Base-by-base conservation (phyloP, 2,113 vertebrate species). In the Barnardius zonarius region DNA sequence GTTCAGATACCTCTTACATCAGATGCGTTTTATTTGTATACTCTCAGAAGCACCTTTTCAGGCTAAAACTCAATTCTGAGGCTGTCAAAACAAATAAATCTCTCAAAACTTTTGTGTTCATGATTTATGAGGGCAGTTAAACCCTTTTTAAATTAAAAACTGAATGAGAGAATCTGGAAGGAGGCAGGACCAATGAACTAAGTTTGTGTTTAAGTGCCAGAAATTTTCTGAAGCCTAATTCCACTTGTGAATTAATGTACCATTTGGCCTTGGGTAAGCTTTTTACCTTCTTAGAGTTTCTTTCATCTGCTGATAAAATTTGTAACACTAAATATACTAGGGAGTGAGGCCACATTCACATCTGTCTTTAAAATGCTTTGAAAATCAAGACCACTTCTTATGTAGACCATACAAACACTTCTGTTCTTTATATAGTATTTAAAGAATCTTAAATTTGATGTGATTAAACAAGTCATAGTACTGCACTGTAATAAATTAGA, bases 91-190 rank as follows among this genome's bases (percentile, higher is more conserved):
- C 39, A 90, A 89, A 91, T 28, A 80, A 92, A 23, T 18, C 37
- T 77, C 64, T 88, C 55, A 67, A 80, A 92, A 93, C 41, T 49
- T 92, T 44, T 61, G 13, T 19, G 4, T 49, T 86, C 77, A 63
- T 90, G 61, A 83, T 93, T 96, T 90, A 93, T 52, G 73, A 90
- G 43, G 76, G 55, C 61, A 86, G 86, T 81, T 94, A 80, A 93
- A 39, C 13, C 61, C 64, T 70, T 52, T 61, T 55, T 64, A 75
- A 93, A 64, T 55, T 83, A 61, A 92, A 75, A 61, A 48, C 27
- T 88, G 73, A 78, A 81, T 44, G 68, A 92, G 41, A 94, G 39
- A 74, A 83, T 78, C 39, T 80, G 83, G 75, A 86, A 96, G 92
- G 82, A 78, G 41, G 55, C 43, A 88, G 44, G 64, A 90, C 79